Conservation (phyloP, 2,797 vertebrate species). For the Microtus agrestis region DNA sequence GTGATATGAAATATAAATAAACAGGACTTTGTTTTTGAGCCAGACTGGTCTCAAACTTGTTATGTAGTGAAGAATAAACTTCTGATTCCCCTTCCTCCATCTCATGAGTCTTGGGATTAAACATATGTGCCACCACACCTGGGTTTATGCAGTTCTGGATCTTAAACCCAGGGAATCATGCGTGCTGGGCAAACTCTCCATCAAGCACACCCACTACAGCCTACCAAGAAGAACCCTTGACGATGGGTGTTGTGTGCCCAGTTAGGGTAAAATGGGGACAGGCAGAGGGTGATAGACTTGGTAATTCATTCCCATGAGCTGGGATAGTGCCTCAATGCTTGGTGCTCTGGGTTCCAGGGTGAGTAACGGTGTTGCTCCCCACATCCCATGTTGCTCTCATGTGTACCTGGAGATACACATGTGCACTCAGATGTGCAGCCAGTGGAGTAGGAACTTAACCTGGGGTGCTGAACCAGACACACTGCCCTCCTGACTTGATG, state of each 20-base stretch:
- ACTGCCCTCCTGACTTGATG: background rate
- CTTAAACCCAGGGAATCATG: background rate
- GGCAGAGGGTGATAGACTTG: background rate
- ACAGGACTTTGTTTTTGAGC: background rate
- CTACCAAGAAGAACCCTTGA: background rate
- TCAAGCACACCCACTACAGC: too few species aligned
- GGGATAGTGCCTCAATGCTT: rapidly evolving
- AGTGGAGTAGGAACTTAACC: background rate
- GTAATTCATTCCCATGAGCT: background rate
- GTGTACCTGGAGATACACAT: background rate
- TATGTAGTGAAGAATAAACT: background rate
- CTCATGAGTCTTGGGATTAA: background rate
- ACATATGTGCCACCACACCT: background rate
- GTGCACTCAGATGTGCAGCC: rapidly evolving
- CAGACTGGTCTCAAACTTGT: background rate
- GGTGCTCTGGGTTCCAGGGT: background rate
- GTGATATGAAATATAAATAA: background rate
- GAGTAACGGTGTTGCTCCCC: background rate
- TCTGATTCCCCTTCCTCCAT: background rate
- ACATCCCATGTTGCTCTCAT: rapidly evolving
- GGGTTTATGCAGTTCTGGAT: background rate
- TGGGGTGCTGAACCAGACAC: background rate
- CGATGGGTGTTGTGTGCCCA: background rate
- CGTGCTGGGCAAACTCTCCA: background rate
- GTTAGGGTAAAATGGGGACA: background rate